A percentile compares a stretch with the other conserved stretches of the same genome.
Evolutionary conservation across 2,113 vertebrate species (phyloP).

Genomic region (Catharus bicknelli): DNA sequence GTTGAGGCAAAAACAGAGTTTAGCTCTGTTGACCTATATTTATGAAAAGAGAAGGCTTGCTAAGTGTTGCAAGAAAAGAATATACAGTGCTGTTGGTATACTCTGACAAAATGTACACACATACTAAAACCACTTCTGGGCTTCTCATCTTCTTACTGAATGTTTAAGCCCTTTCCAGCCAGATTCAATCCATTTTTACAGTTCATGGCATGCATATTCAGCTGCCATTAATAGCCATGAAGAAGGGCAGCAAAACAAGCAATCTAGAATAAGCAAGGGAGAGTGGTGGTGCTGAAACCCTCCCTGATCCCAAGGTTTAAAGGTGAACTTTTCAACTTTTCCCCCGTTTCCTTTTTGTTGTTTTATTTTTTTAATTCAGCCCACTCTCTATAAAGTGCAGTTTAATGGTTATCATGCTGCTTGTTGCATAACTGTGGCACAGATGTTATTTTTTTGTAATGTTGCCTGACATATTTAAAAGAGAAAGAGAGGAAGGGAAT

Average conservation of each 20-base stretch:
- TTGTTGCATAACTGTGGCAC: constrained; percentile 45
- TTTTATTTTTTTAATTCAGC: background rate
- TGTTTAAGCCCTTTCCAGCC: background rate
- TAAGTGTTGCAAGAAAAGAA: constrained; percentile 1
- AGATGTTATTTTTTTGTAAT: constrained; percentile 46
- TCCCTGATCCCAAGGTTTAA: background rate
- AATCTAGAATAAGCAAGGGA: background rate
- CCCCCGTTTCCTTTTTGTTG: background rate
- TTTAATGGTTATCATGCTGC: background rate
- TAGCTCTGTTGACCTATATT: constrained; percentile 64
- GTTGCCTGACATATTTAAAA: constrained; percentile 41
- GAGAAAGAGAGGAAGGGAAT: constrained; percentile 32
- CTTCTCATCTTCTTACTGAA: background rate
- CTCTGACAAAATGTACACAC: background rate
- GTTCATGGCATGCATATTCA: fast-evolving
- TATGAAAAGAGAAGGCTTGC: constrained; percentile 28
- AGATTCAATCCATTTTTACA: background rate
- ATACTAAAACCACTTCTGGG: background rate
- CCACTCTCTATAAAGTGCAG: background rate
- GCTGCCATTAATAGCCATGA: background rate
- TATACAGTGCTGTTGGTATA: background rate
- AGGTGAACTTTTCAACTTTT: background rate
- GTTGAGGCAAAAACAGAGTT: constrained; percentile 41
- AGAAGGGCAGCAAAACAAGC: background rate
- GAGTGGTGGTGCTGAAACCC: background rate